A percentile compares a stretch with the other conserved stretches of the same genome.
phyloP scores from a whole-genome alignment of 2,888 invertebrate genomes.

The Brachyptera putata region DNA sequence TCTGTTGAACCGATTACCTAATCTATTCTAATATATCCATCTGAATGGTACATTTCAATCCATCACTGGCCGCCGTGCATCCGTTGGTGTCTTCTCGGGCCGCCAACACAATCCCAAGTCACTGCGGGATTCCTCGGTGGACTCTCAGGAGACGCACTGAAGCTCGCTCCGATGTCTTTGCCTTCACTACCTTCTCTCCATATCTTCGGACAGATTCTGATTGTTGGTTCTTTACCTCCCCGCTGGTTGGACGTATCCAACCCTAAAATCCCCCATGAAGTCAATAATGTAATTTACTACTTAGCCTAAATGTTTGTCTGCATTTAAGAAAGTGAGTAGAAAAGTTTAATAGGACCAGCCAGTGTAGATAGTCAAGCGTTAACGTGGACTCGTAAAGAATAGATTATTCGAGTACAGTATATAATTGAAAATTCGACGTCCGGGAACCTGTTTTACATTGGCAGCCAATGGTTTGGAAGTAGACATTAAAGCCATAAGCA shows the following conservation, averaged over 20 bases:
- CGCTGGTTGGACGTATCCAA: neutral
- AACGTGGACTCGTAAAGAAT: neutral
- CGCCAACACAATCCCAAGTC: too few species aligned
- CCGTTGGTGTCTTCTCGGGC: too few species aligned
- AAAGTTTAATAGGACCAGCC: neutral
- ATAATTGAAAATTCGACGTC: neutral
- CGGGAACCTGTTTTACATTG: neutral
- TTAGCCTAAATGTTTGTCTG: slow-evolving; percentile 9
- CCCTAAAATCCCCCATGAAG: slow-evolving; percentile 18
- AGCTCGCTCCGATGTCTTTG: too few species aligned
- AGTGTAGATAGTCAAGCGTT: neutral
- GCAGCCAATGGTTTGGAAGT: neutral
- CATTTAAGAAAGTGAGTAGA: too few species aligned
- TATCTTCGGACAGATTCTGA: too few species aligned
- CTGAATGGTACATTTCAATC: neutral
- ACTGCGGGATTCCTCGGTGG: too few species aligned
- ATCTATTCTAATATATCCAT: neutral
- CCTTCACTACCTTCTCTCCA: too few species aligned
- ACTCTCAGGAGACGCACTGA: too few species aligned
- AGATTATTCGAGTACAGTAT: too few species aligned
- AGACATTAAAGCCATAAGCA: neutral
- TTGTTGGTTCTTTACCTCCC: neutral
- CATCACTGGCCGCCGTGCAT: too few species aligned
- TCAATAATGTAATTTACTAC: slow-evolving; percentile 23
- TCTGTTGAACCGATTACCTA: too few species aligned